Percentiles rank a stretch among this genome's conserved stretches.
Evolutionary conservation across 2,888 invertebrate species (phyloP).

Genomic region (Tipula unca): DNA sequence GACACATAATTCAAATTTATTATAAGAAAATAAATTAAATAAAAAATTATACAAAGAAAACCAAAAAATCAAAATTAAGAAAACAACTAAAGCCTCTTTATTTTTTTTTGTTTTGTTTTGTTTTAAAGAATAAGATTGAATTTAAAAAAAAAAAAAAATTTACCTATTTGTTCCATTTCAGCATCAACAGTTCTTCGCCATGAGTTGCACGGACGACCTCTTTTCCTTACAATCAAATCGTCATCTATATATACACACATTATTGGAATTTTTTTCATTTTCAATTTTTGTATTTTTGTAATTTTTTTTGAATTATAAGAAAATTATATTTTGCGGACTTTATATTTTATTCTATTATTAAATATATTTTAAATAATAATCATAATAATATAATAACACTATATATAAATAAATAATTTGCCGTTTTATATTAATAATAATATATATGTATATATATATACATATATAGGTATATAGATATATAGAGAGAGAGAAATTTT

Average conservation of each 20-base stretch:
- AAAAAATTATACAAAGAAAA: not conserved
- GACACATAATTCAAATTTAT: not conserved
- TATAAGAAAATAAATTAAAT: not conserved
- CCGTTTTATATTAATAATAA: not conserved
- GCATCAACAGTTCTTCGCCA: slow-evolving; percentile 19
- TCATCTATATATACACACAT: slow-evolving; percentile 16
- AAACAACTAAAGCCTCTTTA: not conserved
- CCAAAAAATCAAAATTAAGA: not conserved
- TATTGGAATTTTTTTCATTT: not conserved
- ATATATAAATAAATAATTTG: not conserved
- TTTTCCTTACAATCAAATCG: slow-evolving; percentile 19
- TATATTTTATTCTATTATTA: not conserved
- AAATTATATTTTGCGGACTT: not conserved
- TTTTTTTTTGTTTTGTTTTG: not conserved
- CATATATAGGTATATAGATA: not conserved
- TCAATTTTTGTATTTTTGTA: not conserved
- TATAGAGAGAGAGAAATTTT: not conserved
- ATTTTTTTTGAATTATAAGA: not conserved
- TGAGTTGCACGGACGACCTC: slow-evolving; percentile 19
- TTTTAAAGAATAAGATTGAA: not conserved
- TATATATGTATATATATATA: not conserved
- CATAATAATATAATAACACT: not conserved
- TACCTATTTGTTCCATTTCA: slow-evolving; percentile 19
- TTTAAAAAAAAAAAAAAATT: not conserved
- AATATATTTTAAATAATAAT: not conserved